Percentiles rank a stretch among this genome's conserved stretches.
Evolutionary conservation across 2,797 vertebrate genomes (phyloP).

Genomic region (Myotis pilosus): DNA sequence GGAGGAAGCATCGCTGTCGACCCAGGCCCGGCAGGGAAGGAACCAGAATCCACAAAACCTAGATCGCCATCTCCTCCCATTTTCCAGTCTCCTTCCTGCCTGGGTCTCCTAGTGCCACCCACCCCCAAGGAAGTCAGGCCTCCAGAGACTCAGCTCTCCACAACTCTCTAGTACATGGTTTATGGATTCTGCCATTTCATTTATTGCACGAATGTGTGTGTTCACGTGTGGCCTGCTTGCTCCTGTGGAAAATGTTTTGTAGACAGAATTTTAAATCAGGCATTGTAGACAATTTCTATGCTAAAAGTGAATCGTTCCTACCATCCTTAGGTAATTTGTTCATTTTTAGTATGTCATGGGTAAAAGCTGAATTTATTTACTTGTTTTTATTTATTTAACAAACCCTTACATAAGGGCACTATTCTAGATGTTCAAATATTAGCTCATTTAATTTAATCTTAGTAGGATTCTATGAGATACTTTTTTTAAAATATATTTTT

Average conservation of each 20-base stretch:
- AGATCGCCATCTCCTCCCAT: too few species aligned
- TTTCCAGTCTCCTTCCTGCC: background rate
- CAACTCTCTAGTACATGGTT: background rate
- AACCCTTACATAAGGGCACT: background rate
- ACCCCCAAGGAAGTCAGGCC: background rate
- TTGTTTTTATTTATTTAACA: conserved; percentile 4
- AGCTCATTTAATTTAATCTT: background rate
- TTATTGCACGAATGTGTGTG: background rate
- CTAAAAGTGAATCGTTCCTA: background rate
- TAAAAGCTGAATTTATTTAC: background rate
- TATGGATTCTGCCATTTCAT: background rate
- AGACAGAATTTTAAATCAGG: background rate
- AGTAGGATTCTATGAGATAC: background rate
- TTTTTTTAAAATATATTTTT: too few species aligned
- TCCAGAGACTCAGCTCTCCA: background rate
- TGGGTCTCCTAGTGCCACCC: fast-evolving
- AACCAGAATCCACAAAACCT: background rate
- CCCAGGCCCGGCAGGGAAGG: too few species aligned
- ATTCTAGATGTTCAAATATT: background rate
- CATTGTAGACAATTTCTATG: background rate
- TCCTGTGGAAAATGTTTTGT: background rate
- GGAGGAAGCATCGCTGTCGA: background rate
- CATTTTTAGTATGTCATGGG: background rate
- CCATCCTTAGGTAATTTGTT: background rate
- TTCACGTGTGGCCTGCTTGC: background rate